Evolutionary conservation across 1,140 invertebrate species (phyloP).

Genomic region (Panagrolaimus sp.): DNA sequence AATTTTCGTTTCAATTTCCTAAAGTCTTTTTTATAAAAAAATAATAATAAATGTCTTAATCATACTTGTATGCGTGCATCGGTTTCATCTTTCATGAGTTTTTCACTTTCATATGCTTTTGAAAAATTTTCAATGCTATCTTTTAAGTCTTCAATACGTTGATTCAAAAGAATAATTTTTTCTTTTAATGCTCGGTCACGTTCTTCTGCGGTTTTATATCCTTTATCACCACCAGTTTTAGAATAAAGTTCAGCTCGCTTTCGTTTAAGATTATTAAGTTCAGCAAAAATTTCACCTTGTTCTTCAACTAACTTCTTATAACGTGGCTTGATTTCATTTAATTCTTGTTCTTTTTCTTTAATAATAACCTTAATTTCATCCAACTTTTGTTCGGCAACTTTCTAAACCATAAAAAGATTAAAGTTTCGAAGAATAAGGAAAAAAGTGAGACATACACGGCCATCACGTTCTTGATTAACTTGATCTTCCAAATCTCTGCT

Average conservation of each 20-base stretch:
- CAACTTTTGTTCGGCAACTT: conserved; percentile 84
- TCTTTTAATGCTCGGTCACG: conserved; percentile 66
- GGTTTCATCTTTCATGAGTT: not conserved
- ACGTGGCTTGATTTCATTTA: conserved; percentile 78
- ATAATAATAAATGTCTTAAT: too few relatives aligned
- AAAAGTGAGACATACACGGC: conserved; percentile 63
- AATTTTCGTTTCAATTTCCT: conserved; percentile 39
- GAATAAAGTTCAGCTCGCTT: conserved; percentile 97
- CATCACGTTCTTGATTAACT: conserved; percentile 87
- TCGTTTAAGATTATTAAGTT: conserved; percentile 86
- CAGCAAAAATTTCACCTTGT: conserved; percentile 72
- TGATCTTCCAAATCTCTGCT: conserved; percentile 93
- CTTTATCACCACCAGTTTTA: conserved; percentile 91
- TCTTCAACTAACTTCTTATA: conserved; percentile 87
- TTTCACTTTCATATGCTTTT: not conserved
- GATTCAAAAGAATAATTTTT: conserved; percentile 61
- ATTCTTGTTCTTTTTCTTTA: conserved; percentile 76
- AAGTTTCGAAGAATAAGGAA: not conserved
- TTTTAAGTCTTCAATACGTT: conserved; percentile 18
- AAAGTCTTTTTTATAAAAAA: conserved; percentile 12
- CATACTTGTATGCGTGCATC: too few relatives aligned
- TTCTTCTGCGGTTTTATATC: conserved; percentile 91
- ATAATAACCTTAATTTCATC: conserved; percentile 82
- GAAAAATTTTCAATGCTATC: not conserved
- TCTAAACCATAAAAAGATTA: conserved; percentile 61